These are phyloP conservation scores for Pogoniulus pusillus DNA, from an alignment of 2,797 vertebrate species.

Conservation along the genomic window DNA sequence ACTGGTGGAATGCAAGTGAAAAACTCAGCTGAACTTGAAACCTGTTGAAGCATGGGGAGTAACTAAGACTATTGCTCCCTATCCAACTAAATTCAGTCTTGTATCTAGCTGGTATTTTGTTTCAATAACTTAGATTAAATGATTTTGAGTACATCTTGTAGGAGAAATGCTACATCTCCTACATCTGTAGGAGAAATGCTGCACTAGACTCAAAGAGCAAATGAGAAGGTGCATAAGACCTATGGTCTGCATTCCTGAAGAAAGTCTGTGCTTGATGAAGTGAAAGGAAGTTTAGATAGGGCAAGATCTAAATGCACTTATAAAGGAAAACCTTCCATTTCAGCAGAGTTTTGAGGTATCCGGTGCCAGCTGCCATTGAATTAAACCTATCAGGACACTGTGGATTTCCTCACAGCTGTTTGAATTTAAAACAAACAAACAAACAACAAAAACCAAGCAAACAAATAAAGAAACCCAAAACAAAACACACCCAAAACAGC, in stretches of 20 bases:
- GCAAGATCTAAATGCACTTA: not conserved
- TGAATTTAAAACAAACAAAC: not conserved
- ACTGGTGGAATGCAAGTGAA: constrained; percentile 1
- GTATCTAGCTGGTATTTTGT: not conserved
- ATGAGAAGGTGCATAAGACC: not conserved
- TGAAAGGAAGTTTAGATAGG: not conserved
- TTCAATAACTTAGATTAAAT: not conserved
- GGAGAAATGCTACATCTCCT: not conserved
- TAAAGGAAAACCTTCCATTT: not conserved
- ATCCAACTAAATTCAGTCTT: not conserved
- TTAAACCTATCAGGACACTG: not conserved
- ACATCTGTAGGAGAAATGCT: not conserved
- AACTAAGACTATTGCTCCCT: not conserved
- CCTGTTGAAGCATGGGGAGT: not conserved
- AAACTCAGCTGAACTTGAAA: constrained; percentile 2
- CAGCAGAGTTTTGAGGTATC: not conserved
- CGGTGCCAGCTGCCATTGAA: not conserved
- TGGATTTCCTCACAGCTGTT: not conserved
- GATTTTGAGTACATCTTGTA: not conserved
- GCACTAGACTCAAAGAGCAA: not conserved
- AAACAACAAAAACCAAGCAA: not conserved
- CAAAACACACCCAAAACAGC: not conserved
- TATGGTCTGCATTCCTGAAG: not conserved
- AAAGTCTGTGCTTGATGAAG: not conserved
- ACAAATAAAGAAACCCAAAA: not conserved